Percentiles rank a stretch among this genome's conserved stretches.
phyloP scores from a whole-genome alignment of 2,888 invertebrate species.

The Epiblema foenella region DNA sequence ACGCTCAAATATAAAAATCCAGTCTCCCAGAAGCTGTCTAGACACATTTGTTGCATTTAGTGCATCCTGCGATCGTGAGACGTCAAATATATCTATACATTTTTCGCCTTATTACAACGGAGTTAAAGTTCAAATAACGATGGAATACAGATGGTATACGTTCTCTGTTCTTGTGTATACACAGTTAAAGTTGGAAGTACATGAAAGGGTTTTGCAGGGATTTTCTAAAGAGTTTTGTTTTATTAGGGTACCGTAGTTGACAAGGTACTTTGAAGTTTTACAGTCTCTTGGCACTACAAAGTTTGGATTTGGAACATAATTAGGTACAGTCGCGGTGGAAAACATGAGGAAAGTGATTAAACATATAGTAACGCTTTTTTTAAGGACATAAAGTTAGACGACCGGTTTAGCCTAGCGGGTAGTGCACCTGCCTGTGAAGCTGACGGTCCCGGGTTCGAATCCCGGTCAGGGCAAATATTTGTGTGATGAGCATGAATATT shows the following conservation, averaged over 20 bases:
- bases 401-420: too few species aligned
- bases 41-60: slow-evolving; percentile 3
- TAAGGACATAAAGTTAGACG: too few species aligned
- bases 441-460: too few species aligned
- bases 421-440: too few species aligned
- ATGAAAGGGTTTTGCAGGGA: not conserved
- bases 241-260: not conserved
- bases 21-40: not conserved
- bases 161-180: not conserved
- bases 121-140: not conserved
- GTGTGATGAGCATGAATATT: too few species aligned
- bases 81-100: too few species aligned
- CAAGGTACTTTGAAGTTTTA: not conserved
- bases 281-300: not conserved
- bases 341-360: too few species aligned
- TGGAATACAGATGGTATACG: not conserved
- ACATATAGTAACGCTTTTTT: too few species aligned
- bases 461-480: too few species aligned
- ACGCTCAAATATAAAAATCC: not conserved
- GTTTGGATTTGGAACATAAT: not conserved
- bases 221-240: not conserved
- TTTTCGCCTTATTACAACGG: not conserved
- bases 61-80: not conserved
- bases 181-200: not conserved
- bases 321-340: too few species aligned